phyloP scores from a whole-genome alignment of 2,113 vertebrate species.

The Corythoichthys intestinalis region DNA sequence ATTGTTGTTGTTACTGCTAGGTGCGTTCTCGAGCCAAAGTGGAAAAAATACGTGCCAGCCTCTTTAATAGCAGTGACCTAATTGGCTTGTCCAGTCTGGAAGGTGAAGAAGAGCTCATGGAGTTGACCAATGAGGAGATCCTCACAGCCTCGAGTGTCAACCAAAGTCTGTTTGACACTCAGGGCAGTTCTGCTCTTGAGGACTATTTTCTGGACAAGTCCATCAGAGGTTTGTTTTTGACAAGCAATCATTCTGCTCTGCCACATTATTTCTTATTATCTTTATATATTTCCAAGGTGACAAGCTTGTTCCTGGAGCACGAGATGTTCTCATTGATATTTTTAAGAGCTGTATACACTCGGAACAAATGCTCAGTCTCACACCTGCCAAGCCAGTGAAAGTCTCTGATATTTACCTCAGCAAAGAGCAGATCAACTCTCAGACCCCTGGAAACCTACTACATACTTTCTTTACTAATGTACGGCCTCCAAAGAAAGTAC shows the following conservation, averaged over 20 bases:
- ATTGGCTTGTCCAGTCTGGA: constrained; percentile 94
- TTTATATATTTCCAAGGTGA: constrained; percentile 74
- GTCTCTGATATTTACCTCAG: constrained; percentile 95
- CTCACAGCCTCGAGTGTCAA: constrained; percentile 95
- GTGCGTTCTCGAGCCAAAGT: constrained; percentile 94
- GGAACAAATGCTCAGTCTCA: constrained; percentile 91
- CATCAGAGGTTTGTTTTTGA: constrained; percentile 77
- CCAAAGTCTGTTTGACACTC: constrained; percentile 96
- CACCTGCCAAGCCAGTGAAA: constrained; percentile 86
- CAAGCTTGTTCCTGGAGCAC: constrained; percentile 84
- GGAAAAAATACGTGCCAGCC: constrained; percentile 95
- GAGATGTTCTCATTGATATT: constrained; percentile 91
- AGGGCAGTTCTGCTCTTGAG: constrained; percentile 92
- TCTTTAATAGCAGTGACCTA: constrained; percentile 96
- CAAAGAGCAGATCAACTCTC: constrained; percentile 95
- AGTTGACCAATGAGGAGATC: constrained; percentile 96
- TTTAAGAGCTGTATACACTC: constrained; percentile 94
- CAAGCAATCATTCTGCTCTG: not conserved
- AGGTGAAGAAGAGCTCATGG: constrained; percentile 94
- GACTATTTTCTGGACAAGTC: constrained; percentile 95
- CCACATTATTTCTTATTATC: not conserved
- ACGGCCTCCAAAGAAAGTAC: constrained; percentile 90
- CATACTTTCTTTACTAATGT: constrained; percentile 94
- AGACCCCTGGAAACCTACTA: constrained; percentile 91
- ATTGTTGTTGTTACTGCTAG: constrained; percentile 52